phyloP scores from a whole-genome alignment of 2,113 vertebrate genomes.

The Colaptes auratus region DNA sequence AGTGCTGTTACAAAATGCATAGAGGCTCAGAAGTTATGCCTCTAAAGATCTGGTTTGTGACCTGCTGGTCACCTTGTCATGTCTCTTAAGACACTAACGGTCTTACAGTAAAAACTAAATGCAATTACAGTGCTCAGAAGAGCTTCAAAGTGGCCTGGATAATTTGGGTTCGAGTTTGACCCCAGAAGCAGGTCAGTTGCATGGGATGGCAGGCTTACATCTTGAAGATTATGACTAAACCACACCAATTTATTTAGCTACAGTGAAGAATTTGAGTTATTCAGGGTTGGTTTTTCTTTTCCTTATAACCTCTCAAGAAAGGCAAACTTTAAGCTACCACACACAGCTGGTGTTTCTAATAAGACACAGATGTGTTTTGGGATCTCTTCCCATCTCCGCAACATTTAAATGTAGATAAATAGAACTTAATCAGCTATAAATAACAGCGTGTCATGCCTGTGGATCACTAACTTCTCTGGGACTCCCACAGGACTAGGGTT shows the following conservation, averaged over 20 bases:
- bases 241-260: conserved; percentile 24
- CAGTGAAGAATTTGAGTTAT: conserved; percentile 26
- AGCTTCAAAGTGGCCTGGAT: not conserved
- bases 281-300: not conserved
- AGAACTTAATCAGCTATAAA: conserved; percentile 78
- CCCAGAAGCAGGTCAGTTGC: not conserved
- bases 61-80: not conserved
- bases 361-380: conserved; percentile 73
- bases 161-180: not conserved
- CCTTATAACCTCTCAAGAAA: conserved; percentile 36
- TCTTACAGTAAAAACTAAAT: conserved; percentile 3
- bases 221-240: conserved; percentile 12
- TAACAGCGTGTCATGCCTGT: conserved; percentile 68
- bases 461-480: conserved; percentile 72
- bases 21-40: not conserved
- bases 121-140: not conserved
- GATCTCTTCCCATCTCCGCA: conserved; percentile 71
- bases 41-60: not conserved
- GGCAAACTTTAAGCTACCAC: conserved; percentile 44
- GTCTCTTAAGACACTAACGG: not conserved
- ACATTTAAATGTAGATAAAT: conserved; percentile 77
- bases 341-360: conserved; percentile 75
- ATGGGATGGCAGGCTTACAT: not conserved
- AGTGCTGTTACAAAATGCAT: not conserved
- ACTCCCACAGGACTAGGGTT: conserved; percentile 67